A percentile compares a stretch with the other conserved stretches of the same genome.
Evolutionary conservation across 2,113 vertebrate genomes (phyloP).

Genomic region (Larimichthys polyactis): DNA sequence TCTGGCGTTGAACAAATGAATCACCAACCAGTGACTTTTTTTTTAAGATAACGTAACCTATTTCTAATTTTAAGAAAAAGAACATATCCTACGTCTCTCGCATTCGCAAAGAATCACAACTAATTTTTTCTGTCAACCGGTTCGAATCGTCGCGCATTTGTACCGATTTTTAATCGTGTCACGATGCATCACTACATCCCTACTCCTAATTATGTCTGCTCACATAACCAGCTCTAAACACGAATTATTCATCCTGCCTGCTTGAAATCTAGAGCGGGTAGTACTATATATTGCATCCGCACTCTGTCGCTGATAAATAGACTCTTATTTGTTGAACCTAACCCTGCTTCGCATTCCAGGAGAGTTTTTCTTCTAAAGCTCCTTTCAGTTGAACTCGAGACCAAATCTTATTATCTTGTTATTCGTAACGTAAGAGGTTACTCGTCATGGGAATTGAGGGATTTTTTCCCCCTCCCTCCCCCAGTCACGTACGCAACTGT

Average conservation of each 20-base stretch:
- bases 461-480: slow-evolving; percentile 18
- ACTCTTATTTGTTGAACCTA: slow-evolving; percentile 34
- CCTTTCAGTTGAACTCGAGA: slow-evolving; percentile 74
- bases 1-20: too few relatives aligned
- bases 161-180: too few relatives aligned
- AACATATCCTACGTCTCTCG: too few relatives aligned
- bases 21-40: too few relatives aligned
- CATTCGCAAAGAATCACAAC: too few relatives aligned
- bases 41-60: too few relatives aligned
- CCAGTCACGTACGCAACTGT: slow-evolving; percentile 20
- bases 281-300: background rate
- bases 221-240: background rate
- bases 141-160: too few relatives aligned
- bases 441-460: slow-evolving; percentile 62
- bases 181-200: too few relatives aligned
- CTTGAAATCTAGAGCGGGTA: background rate
- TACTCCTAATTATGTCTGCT: background rate
- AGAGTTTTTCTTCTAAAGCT: slow-evolving; percentile 73
- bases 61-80: too few relatives aligned
- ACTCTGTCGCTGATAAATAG: too few relatives aligned
- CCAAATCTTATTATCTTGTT: slow-evolving; percentile 82
- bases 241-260: background rate
- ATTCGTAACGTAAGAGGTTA: slow-evolving; percentile 54
- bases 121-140: too few relatives aligned
- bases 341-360: slow-evolving; percentile 70